Conservation (phyloP, 1,140 invertebrate species). For the Hycleus phaleratus region DNA sequence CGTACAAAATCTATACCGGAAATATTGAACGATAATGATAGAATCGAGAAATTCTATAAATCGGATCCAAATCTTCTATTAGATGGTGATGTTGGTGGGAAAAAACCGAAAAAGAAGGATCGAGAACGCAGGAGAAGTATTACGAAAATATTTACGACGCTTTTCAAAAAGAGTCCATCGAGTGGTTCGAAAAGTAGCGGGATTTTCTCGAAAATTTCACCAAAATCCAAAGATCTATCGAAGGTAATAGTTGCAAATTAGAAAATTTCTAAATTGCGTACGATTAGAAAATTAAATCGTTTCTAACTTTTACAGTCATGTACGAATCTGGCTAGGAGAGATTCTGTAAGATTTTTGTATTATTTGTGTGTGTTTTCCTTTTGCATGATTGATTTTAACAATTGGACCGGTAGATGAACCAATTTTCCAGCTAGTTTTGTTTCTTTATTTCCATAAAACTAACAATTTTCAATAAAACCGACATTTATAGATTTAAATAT, state of each 20-base stretch:
- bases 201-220: conserved; percentile 55
- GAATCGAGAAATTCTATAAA: conserved; percentile 38
- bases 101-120: conserved; percentile 51
- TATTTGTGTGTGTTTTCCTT: conserved; percentile 22
- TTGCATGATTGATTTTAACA: conserved; percentile 23
- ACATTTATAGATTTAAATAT: too few relatives aligned
- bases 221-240: conserved; percentile 59
- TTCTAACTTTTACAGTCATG: conserved; percentile 41
- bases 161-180: conserved; percentile 54
- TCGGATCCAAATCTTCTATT: conserved; percentile 53
- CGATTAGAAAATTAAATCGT: not conserved
- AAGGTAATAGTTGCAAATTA: conserved; percentile 46
- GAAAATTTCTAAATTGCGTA: not conserved
- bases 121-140: conserved; percentile 70
- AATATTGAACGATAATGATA: conserved; percentile 11
- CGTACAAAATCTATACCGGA: conserved; percentile 35
- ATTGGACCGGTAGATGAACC: too few relatives aligned
- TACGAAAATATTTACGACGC: conserved; percentile 75
- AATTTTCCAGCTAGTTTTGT: too few relatives aligned
- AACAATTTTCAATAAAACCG: too few relatives aligned
- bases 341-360: conserved; percentile 43
- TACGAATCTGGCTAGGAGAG: conserved; percentile 43
- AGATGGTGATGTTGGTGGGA: conserved; percentile 33
- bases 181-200: conserved; percentile 23
- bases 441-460: too few relatives aligned